A percentile compares a stretch with the other conserved stretches of the same genome.
These are phyloP conservation scores for Artemia franciscana DNA, from an alignment of 1,140 invertebrate genomes.

Conservation along the genomic window DNA sequence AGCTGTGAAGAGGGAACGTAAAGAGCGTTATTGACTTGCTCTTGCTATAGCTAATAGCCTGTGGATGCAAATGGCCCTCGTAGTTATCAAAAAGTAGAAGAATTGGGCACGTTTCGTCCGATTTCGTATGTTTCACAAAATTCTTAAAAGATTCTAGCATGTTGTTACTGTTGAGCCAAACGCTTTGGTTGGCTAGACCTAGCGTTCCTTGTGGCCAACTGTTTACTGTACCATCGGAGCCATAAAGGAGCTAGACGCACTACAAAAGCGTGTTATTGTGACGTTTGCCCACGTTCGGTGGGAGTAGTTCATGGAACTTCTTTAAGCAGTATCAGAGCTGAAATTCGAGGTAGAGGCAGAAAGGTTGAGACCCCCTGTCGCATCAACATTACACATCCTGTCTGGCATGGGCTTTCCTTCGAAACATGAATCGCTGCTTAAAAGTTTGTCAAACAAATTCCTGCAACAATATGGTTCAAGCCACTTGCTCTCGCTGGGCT, in stretches of 20 bases:
- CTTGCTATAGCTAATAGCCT: conserved; percentile 15
- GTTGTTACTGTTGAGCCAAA: conserved; percentile 16
- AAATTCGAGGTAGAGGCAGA: conserved; percentile 16
- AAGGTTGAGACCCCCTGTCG: conserved; percentile 20
- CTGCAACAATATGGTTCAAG: background rate
- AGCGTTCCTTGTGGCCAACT: conserved; percentile 20
- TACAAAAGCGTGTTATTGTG: conserved; percentile 18
- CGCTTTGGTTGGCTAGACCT: conserved; percentile 9
- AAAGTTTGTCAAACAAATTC: conserved; percentile 9
- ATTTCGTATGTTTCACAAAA: too few relatives aligned
- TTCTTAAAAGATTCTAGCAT: conserved; percentile 14
- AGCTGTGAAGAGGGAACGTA: conserved; percentile 16
- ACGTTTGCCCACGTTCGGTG: conserved; percentile 19
- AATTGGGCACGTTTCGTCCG: too few relatives aligned
- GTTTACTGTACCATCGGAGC: conserved; percentile 21
- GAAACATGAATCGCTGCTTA: conserved; percentile 11
- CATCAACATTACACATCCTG: conserved; percentile 21
- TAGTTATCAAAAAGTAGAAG: conserved; percentile 12
- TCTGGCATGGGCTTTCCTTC: conserved; percentile 10
- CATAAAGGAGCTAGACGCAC: conserved; percentile 18
- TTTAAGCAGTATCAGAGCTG: conserved; percentile 17
- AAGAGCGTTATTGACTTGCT: conserved; percentile 31
- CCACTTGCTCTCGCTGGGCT: background rate
- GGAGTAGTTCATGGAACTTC: conserved; percentile 19
- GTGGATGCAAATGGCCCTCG: conserved; percentile 11